Conservation (phyloP, 2,797 vertebrate species). For the Odontamblyopus rebecca region DNA sequence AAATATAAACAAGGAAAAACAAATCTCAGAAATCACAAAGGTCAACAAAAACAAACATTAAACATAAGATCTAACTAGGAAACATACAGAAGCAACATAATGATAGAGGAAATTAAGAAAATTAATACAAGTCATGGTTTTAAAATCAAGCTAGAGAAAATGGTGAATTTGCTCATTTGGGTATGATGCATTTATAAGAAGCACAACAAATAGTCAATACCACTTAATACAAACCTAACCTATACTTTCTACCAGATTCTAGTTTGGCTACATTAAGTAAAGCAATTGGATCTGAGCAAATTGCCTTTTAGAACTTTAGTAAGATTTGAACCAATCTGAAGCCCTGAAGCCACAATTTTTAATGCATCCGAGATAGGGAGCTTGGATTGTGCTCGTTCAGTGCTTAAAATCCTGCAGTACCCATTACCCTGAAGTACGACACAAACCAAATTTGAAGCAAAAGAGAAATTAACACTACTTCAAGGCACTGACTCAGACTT, state of each 20-base stretch:
- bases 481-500: neutral
- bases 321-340: neutral
- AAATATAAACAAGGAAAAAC: conserved; percentile 10
- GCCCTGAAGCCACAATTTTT: neutral
- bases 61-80: neutral
- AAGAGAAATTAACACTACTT: conserved; percentile 2
- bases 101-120: no score
- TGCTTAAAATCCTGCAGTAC: neutral
- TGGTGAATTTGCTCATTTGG: neutral
- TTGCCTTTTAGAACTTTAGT: neutral
- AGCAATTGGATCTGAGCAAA: no score
- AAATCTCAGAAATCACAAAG: neutral
- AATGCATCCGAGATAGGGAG: neutral
- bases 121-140: neutral
- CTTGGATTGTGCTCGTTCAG: neutral
- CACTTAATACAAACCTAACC: neutral
- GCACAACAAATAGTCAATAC: neutral
- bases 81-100: neutral
- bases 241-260: neutral
- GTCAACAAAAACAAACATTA: neutral
- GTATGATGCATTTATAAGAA: neutral
- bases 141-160: neutral
- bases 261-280: no score
- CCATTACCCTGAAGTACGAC: neutral
- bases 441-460: neutral